These are phyloP conservation scores for Apistogramma diplotaenia DNA, from an alignment of 2,113 vertebrate species.

Conservation along the genomic window DNA sequence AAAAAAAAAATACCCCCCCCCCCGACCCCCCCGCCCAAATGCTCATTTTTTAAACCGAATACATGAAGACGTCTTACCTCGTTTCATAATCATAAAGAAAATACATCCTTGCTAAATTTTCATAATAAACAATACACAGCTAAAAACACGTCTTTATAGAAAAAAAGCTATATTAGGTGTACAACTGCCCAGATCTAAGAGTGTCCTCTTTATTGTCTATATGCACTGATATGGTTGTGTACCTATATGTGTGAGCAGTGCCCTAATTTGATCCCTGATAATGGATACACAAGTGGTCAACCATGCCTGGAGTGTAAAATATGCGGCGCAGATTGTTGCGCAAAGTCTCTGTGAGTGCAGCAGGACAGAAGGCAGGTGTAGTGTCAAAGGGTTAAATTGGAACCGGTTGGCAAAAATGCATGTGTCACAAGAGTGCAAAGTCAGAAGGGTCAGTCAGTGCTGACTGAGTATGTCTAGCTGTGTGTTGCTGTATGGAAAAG, in stretches of 20 bases:
- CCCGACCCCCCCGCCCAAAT: neutral
- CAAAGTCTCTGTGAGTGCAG: slow-evolving; percentile 22
- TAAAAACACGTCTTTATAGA: neutral
- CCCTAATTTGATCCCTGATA: slow-evolving; percentile 37
- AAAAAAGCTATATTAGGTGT: neutral
- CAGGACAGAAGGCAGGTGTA: slow-evolving; percentile 46
- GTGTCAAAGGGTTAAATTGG: slow-evolving; percentile 62
- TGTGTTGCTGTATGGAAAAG: neutral
- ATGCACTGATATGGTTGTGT: neutral
- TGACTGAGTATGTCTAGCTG: slow-evolving; percentile 3
- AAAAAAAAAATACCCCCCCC: too few species aligned
- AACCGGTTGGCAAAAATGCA: slow-evolving; percentile 51
- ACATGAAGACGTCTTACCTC: neutral
- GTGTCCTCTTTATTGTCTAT: neutral
- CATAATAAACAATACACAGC: slow-evolving; percentile 27
- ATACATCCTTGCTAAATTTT: neutral
- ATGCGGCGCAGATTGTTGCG: slow-evolving; percentile 49
- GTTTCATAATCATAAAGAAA: neutral
- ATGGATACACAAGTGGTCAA: slow-evolving; percentile 47
- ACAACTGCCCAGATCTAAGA: slow-evolving; percentile 25
- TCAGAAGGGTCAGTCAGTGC: slow-evolving; percentile 7
- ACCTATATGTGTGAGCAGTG: neutral
- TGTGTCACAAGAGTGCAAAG: slow-evolving; percentile 18
- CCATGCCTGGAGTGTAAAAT: slow-evolving; percentile 50
- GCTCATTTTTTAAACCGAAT: neutral